These are phyloP conservation scores for Anniella stebbinsi DNA, from an alignment of 2,797 vertebrate species.

Conservation along the genomic window DNA sequence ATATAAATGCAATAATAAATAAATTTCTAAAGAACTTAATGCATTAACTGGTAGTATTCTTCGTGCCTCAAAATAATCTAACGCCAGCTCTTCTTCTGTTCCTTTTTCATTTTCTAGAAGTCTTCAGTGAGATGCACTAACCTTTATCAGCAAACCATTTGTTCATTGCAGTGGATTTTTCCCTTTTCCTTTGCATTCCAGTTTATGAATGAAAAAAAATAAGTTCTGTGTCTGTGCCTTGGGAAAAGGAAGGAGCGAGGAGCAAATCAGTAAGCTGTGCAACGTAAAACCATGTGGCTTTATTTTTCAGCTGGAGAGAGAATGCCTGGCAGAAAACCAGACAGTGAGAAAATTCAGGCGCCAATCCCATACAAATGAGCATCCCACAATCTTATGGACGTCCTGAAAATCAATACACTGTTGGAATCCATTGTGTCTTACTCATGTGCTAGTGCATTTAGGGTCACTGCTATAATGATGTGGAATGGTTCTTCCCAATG, in stretches of 20 bases:
- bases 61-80: neutral
- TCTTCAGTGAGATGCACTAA: neutral
- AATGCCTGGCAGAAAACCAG: neutral
- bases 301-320: neutral
- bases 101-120: neutral
- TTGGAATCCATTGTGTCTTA: neutral
- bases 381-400: neutral
- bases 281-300: neutral
- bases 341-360: neutral
- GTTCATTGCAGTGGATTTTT: neutral
- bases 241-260: neutral
- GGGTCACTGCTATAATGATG: neutral
- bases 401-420: neutral
- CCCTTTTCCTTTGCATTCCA: neutral
- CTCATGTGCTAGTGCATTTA: conserved; percentile 4
- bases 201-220: conserved; percentile 19
- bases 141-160: neutral
- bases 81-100: neutral
- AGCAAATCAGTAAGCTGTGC: neutral
- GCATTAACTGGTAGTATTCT: neutral
- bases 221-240: neutral
- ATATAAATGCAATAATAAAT: too few species aligned
- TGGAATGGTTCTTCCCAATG: neutral
- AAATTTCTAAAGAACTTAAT: neutral
- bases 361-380: neutral